Evolutionary conservation across 2,888 invertebrate genomes (phyloP), one percentile per base, ranked within the genome.

Genomic region (Synanthedon formicaeformis): DNA sequence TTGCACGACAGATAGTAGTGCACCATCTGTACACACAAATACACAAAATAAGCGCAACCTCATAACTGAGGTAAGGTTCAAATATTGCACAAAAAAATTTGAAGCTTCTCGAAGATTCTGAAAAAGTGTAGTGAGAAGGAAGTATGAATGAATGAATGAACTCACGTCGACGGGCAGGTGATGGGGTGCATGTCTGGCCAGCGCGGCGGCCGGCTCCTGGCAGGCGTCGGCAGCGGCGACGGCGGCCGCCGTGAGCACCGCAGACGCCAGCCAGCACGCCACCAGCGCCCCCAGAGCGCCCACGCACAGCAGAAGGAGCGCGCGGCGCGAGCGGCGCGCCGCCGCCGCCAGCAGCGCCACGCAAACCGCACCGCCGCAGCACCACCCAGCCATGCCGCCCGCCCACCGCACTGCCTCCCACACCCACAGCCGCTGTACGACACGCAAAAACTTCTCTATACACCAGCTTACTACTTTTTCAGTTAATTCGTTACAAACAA

Each of bases 311-410:
- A 95, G 90, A 67, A 97, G 94, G 53, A 97, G 90, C 52, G 96
- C 95, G 68, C 96, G 96, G 52, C 96, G 91, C 14, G 95, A 96
- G 78, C 96, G 95, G 27, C 85, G 89, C 14, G 96, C 95, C 58
- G 97, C 95, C 58, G 96, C 97, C 63, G 96, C 94, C 57, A 97
- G 89, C 66, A 97, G 90, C 57, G 97, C 92, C 56, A 97, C 93
- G 84, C 96, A 96, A 51, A 97, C 91, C 18, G 96, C 92, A 58
- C 96, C 91, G 63, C 96, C 91, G 66, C 94, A 90, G 71, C 95
- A 95, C 78, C 96, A 90, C 55, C 96, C 91, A 55, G 93, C 94
- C 91, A 97, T 95, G 56, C 96, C 97, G 61, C 94, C 91, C 48
- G 96, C 95, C 96, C 96, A 97, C 70, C 95, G 90, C 60, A 90